Evolutionary conservation across 2,113 vertebrate genomes (phyloP).

Genomic region (Nesospiza acunhae): DNA sequence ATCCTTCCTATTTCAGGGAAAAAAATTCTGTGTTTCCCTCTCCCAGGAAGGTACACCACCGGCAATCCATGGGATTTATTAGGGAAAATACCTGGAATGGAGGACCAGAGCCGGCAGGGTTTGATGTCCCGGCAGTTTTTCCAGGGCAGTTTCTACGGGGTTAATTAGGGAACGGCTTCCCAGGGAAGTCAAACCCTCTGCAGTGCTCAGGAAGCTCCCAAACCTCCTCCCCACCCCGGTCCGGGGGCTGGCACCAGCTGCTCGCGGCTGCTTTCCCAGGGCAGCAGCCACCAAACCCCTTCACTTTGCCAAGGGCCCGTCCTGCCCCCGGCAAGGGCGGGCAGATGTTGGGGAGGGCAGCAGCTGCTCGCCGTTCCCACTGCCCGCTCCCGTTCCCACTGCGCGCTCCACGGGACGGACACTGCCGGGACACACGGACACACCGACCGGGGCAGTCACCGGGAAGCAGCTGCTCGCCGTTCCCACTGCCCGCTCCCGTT

Average conservation of each 20-base stretch:
- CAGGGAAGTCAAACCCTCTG: neutral
- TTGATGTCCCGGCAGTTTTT: neutral
- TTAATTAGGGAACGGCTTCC: neutral
- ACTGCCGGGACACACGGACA: neutral
- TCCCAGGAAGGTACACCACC: neutral
- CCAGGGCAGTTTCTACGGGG: neutral
- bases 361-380: neutral
- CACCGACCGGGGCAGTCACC: too few species aligned
- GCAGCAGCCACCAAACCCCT: neutral
- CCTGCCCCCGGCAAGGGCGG: neutral
- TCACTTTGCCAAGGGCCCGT: rapidly evolving
- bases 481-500: neutral
- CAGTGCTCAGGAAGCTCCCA: neutral
- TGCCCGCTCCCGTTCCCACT: neutral
- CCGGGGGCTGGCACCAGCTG: neutral
- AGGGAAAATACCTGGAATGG: neutral
- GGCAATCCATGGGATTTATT: neutral
- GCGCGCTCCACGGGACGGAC: neutral
- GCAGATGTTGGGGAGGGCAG: neutral
- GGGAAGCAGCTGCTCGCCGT: neutral
- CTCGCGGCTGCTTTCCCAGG: constrained; percentile 7
- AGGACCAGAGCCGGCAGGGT: neutral
- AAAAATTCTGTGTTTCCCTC: neutral
- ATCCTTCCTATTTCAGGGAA: neutral
- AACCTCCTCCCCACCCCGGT: neutral